These are phyloP conservation scores for Melanotaenia maccullochi DNA, from an alignment of 2,797 vertebrate genomes.

Conservation along the genomic window DNA sequence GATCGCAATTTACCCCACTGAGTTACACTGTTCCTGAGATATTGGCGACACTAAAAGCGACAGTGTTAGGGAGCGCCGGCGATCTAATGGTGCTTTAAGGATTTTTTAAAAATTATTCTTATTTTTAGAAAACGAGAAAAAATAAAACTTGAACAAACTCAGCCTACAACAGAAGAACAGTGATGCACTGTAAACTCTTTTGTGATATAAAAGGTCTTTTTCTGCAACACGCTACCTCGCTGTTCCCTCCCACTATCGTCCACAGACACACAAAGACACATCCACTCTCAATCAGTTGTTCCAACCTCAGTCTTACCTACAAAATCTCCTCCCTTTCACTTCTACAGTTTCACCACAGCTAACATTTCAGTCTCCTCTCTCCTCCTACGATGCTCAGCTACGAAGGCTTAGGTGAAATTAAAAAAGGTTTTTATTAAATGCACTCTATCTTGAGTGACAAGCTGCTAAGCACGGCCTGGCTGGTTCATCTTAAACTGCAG, in stretches of 20 bases:
- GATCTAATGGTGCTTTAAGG: too few relatives aligned
- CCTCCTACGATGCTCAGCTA: background rate
- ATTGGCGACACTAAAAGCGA: too few relatives aligned
- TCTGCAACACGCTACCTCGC: too few relatives aligned
- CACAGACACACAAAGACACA: background rate
- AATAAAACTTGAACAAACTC: too few relatives aligned
- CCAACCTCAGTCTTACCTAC: constrained; percentile 6
- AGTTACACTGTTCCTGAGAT: too few relatives aligned
- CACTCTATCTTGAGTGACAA: background rate
- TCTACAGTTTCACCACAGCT: constrained; percentile 15
- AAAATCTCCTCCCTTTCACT: background rate
- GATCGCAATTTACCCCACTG: too few relatives aligned
- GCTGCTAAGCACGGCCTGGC: background rate
- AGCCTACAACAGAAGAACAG: background rate
- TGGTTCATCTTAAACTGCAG: background rate
- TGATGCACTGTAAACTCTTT: background rate
- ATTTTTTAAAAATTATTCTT: too few relatives aligned
- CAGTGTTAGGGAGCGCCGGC: too few relatives aligned
- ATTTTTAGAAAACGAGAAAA: too few relatives aligned
- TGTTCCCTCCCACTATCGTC: background rate
- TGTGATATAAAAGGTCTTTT: background rate
- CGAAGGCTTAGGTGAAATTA: background rate
- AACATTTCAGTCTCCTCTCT: background rate
- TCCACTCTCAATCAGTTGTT: background rate
- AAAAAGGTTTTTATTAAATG: background rate